Evolutionary conservation across 2,888 invertebrate genomes (phyloP), one percentile per base, ranked within the genome.

Genomic region (Microctonus aethiopoides): DNA sequence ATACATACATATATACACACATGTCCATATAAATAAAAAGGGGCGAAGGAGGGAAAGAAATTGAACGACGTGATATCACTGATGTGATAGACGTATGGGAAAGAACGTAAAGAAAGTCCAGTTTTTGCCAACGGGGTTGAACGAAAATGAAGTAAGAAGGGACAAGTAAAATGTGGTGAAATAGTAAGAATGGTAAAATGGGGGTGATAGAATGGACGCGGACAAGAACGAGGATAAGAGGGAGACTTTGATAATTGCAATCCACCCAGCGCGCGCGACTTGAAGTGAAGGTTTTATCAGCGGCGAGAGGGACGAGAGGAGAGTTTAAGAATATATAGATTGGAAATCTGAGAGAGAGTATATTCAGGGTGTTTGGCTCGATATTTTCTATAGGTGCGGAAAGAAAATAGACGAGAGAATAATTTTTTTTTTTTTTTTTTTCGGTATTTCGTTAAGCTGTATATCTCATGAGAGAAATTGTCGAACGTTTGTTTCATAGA

Each of bases 201-300:
- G 52, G 46, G 2, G 56, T 64, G 64, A 52, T 24, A 54, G 59
- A n/a, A 26, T 59, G 60, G 24, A 60, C 64, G 46, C 16, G 46
- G 46, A 46, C 65, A 61, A 59, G 71, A 71, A 63, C 52, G 66
- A 61, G 70, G 66, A 68, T 60, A 26, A 69, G 65, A 78, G 75
- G 78, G 78, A 80, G 79, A 77, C 82, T 83, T 84, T 84, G 84
- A 84, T 85, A 85, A 85, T 85, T 84, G 84, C 84, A 81, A 83
- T 81, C 80, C 81, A 83, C 81, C 83, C 82, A n/a, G n/a, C n/a
- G 79, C 81, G 81, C 77, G 78, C 77, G 65, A 54, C 22, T 52
- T 22, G 10, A 34, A 32, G 46, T 75, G 75, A 71, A 77, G 76
- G 74, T 74, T 79, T 79, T 80, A 78, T 78, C 77, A 80, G 79